Percentiles rank a stretch among this genome's conserved stretches.
Evolutionary conservation across 2,888 invertebrate genomes (phyloP).

Genomic region (Amaurobius ferox): DNA sequence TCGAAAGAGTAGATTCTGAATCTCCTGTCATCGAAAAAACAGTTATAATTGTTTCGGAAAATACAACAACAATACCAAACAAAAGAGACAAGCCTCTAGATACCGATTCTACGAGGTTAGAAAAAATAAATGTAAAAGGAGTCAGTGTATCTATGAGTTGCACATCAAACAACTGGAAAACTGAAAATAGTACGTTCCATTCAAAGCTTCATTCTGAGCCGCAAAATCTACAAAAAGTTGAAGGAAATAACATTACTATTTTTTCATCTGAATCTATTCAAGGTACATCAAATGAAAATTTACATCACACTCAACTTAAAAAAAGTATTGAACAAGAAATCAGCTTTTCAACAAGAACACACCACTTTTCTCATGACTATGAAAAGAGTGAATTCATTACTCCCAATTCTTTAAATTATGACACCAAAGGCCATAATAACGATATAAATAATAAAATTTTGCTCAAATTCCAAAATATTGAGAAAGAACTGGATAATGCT

Average conservation of each 20-base stretch:
- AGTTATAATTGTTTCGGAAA: constrained; percentile 60
- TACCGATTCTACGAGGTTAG: background rate
- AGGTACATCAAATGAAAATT: no score
- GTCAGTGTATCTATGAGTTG: background rate
- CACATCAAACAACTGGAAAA: background rate
- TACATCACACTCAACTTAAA: no score
- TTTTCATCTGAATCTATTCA: background rate
- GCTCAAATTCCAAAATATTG: background rate
- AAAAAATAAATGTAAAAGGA: background rate
- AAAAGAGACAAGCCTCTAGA: background rate
- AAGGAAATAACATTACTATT: background rate
- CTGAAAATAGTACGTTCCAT: background rate
- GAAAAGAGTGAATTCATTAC: no score
- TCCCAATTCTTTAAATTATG: background rate
- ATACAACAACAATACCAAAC: background rate
- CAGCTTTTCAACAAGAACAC: no score
- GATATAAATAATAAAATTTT: background rate
- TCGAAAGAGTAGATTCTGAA: background rate
- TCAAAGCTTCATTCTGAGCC: background rate
- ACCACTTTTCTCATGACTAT: background rate
- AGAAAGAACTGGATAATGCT: background rate
- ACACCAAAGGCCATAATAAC: background rate
- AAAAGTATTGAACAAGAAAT: no score
- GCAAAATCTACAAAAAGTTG: background rate
- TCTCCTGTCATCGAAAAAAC: constrained; percentile 41